Percentiles rank a stretch among this genome's conserved stretches.
These are phyloP conservation scores for Ophiothrix spiculata DNA, from an alignment of 35 echinoderm and acorn worm genomes.

Conservation along the genomic window DNA sequence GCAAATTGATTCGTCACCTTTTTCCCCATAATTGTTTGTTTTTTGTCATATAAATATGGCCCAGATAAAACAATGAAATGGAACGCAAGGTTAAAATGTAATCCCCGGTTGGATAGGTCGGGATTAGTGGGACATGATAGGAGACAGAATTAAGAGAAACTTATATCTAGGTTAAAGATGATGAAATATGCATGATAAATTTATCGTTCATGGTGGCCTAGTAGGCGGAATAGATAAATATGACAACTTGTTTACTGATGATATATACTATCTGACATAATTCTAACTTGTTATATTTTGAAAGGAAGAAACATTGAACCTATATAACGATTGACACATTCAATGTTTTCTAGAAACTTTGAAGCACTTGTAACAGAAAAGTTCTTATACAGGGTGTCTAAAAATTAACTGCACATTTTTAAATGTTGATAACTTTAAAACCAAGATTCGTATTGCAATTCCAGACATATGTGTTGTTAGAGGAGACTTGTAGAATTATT, in stretches of 20 bases:
- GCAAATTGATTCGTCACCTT: neutral
- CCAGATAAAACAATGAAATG: neutral
- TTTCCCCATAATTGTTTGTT: constrained; percentile 4
- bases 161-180: constrained; percentile 5
- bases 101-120: neutral
- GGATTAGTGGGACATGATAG: neutral
- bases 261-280: neutral
- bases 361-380: too few relatives aligned
- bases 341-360: too few relatives aligned
- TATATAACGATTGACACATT: too few relatives aligned
- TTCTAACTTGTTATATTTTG: neutral
- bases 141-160: neutral
- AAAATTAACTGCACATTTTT: too few relatives aligned
- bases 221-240: neutral
- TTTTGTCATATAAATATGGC: neutral
- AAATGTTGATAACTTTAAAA: too few relatives aligned
- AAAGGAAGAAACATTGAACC: neutral
- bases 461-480: too few relatives aligned
- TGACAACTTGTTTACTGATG: constrained; percentile 5
- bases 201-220: neutral
- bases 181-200: neutral
- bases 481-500: too few relatives aligned
- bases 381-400: too few relatives aligned
- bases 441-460: too few relatives aligned
- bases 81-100: neutral